Conservation (phyloP, 2,113 vertebrate species). For the human region DNA sequence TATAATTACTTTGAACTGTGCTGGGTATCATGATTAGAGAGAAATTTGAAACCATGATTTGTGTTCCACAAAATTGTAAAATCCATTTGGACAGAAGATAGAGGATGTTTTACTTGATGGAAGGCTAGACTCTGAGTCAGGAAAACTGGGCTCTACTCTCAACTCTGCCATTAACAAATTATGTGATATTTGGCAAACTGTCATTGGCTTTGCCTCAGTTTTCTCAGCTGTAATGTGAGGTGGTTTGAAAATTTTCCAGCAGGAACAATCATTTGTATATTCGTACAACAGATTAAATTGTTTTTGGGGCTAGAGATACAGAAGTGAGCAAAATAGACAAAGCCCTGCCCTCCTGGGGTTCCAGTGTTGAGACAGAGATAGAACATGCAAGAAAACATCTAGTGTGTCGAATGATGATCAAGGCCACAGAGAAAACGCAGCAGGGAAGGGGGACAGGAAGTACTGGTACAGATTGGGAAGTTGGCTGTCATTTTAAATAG, state of each 20-base stretch:
- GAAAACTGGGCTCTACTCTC: conserved; percentile 3
- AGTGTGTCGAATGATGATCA: neutral
- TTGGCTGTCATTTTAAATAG: neutral
- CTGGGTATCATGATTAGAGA: neutral
- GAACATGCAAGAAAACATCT: neutral
- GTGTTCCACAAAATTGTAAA: neutral
- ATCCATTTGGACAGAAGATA: neutral
- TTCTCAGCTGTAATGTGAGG: conserved; percentile 16
- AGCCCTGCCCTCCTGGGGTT: neutral
- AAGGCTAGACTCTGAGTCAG: neutral
- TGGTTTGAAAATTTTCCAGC: neutral
- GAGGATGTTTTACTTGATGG: neutral
- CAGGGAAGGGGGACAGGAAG: neutral
- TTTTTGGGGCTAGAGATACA: neutral
- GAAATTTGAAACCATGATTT: neutral
- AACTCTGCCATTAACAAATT: neutral
- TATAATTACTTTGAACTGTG: neutral
- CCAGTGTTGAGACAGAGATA: neutral
- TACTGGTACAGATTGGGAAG: neutral
- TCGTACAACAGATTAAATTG: neutral
- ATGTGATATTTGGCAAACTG: neutral
- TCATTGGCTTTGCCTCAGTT: conserved; percentile 1
- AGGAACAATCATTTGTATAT: neutral
- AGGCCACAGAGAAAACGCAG: neutral
- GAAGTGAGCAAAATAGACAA: neutral